Conservation (phyloP, 1,140 invertebrate genomes). For the Schlechtendalia chinensis region DNA sequence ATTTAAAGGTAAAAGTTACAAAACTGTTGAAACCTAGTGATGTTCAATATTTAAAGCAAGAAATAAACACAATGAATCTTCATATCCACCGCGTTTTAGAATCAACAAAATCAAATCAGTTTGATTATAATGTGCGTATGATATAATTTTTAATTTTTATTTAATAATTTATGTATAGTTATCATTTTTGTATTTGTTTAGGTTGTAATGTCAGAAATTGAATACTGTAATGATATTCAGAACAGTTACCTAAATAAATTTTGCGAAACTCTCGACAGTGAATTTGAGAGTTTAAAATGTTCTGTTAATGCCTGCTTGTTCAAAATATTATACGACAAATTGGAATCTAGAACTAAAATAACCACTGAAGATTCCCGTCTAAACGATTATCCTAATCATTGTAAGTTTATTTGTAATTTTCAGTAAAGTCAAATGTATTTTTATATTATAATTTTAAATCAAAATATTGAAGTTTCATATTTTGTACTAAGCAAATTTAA, state of each 20-base stretch:
- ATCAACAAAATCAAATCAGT: neutral
- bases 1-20: conserved; percentile 5
- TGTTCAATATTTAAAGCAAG: conserved; percentile 13
- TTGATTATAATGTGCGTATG: conserved; percentile 33
- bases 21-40: conserved; percentile 10
- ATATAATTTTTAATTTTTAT: neutral
- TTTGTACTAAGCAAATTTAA: too few relatives aligned
- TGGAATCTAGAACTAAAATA: conserved; percentile 30
- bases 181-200: neutral
- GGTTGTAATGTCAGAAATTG: conserved; percentile 34
- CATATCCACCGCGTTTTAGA: conserved; percentile 16
- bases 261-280: neutral
- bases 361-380: neutral
- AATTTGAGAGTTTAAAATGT: conserved; percentile 8
- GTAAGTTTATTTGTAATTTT: conserved; percentile 3
- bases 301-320: conserved; percentile 1
- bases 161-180: neutral
- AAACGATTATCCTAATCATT: neutral
- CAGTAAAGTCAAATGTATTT: neutral
- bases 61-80: neutral
- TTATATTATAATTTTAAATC: too few relatives aligned
- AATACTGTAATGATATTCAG: conserved; percentile 16
- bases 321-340: conserved; percentile 17
- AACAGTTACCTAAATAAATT: neutral
- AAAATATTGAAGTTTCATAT: too few relatives aligned